These are phyloP conservation scores for Esperia sulphurella DNA, from an alignment of 2,888 invertebrate genomes.

Conservation along the genomic window DNA sequence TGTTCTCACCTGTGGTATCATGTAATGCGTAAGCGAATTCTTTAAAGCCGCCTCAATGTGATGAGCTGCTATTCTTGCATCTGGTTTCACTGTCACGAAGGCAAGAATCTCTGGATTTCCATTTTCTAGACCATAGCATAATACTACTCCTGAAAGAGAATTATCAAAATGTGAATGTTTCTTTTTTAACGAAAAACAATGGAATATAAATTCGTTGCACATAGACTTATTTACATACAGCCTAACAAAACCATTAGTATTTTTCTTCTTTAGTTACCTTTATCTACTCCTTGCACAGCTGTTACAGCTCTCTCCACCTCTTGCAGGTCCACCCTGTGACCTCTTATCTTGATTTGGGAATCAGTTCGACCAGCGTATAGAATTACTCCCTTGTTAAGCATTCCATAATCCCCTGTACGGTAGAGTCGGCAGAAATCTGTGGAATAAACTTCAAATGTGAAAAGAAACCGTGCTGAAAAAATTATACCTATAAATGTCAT, in stretches of 20 bases:
- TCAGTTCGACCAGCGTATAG: constrained; percentile 91
- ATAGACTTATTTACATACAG: too few relatives aligned
- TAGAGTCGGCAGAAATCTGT: constrained; percentile 85
- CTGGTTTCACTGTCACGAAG: constrained; percentile 78
- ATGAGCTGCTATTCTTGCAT: constrained; percentile 67
- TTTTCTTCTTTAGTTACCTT: constrained; percentile 57
- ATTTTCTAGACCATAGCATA: constrained; percentile 88
- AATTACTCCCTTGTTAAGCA: constrained; percentile 83
- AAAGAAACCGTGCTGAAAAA: too few relatives aligned
- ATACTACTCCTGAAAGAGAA: constrained; percentile 78
- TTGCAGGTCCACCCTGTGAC: constrained; percentile 90
- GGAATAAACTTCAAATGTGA: neutral
- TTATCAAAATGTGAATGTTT: neutral
- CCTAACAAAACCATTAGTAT: too few relatives aligned
- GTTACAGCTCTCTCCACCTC: constrained; percentile 89
- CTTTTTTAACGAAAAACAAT: neutral
- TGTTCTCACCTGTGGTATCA: constrained; percentile 85
- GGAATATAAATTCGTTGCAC: too few relatives aligned
- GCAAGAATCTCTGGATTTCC: constrained; percentile 85
- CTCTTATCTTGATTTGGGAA: constrained; percentile 91
- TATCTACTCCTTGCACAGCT: constrained; percentile 83
- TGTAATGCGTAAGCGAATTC: constrained; percentile 84
- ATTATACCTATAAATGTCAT: too few relatives aligned
- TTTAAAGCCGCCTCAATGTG: constrained; percentile 83
- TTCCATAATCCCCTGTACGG: constrained; percentile 91